Base-by-base conservation (phyloP, 30 jellyfish, hydroid and myxozoan genomes). In the Haliclystus octoradiatus region DNA sequence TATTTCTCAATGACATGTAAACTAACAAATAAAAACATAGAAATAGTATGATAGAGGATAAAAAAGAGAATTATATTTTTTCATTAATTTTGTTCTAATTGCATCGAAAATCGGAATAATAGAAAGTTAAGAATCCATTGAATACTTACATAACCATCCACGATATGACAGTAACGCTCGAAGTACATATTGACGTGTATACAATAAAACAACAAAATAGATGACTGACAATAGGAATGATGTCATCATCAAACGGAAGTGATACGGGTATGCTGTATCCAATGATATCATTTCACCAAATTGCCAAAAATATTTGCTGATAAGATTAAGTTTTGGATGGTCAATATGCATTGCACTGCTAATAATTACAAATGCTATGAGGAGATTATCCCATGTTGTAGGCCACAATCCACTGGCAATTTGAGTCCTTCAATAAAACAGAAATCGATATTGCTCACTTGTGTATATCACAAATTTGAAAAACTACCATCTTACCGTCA, bases 91-190 rank as follows among this genome's bases (percentile, higher is more conserved):
- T n/a, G n/a, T n/a, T n/a, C n/a, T n/a, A n/a, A n/a, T n/a, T n/a
- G n/a, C n/a, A n/a, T n/a, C n/a, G n/a, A n/a, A n/a, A n/a, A n/a
- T n/a, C n/a, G n/a, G n/a, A n/a, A n/a, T n/a, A n/a, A n/a, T n/a
- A n/a, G n/a, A n/a, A n/a, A n/a, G n/a, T n/a, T n/a, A n/a, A n/a
- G n/a, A n/a, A n/a, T n/a, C n/a, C n/a, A n/a, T n/a, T n/a, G n/a
- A n/a, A n/a, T 63, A 79, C 96, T 86, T 69, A 86, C 96, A 86
- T 19, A 86, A 75, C 96, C 96, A 86, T 33, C 96, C 94, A 24
- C 76, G 79, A 75, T 85, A 86, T 28, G 96, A 68, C 77, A 86
- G 70, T 74, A 86, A 50, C 23, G 79, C 52, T 82, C 96, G 63
- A 83, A 86, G 64, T 46, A 79, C 26, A 47, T 79, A 86, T 28